A percentile compares a stretch with the other conserved stretches of the same genome.
Conservation (phyloP, 2,888 invertebrate species). For the Scaeva pyrastri region DNA sequence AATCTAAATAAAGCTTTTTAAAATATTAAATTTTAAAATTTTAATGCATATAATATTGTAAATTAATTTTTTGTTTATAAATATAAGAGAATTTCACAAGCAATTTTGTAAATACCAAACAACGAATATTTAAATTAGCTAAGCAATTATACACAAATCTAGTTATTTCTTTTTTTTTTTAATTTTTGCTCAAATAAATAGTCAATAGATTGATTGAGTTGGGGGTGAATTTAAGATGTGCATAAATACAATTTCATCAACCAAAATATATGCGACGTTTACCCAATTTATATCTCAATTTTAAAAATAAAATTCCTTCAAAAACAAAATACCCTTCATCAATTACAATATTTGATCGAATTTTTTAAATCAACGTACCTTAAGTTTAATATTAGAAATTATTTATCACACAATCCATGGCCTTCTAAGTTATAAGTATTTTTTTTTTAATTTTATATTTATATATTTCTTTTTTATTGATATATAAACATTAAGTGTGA, state of each 20-base stretch:
- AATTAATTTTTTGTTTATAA: slow-evolving; percentile 1
- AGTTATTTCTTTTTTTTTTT: neutral
- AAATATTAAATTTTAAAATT: neutral
- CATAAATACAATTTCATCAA: no score
- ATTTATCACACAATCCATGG: slow-evolving; percentile 1
- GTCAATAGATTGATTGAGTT: neutral
- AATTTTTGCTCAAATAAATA: no score
- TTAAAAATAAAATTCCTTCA: neutral
- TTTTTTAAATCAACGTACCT: slow-evolving; percentile 20
- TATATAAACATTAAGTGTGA: neutral
- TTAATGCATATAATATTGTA: neutral
- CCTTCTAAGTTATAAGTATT: slow-evolving; percentile 2
- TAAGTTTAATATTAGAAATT: neutral
- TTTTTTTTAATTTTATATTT: neutral
- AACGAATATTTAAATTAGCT: slow-evolving; percentile 72
- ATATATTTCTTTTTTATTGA: neutral
- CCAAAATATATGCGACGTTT: no score
- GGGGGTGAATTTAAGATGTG: no score
- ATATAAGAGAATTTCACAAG: slow-evolving; percentile 35
- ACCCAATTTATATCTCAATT: no score
- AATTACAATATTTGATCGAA: neutral
- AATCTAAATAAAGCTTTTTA: slow-evolving; percentile 4
- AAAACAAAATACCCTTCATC: neutral
- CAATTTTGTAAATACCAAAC: slow-evolving; percentile 72
- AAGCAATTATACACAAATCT: slow-evolving; percentile 60